These are phyloP conservation scores for Dendrolimus kikuchii DNA, from an alignment of 1,140 invertebrate genomes.

Conservation along the genomic window DNA sequence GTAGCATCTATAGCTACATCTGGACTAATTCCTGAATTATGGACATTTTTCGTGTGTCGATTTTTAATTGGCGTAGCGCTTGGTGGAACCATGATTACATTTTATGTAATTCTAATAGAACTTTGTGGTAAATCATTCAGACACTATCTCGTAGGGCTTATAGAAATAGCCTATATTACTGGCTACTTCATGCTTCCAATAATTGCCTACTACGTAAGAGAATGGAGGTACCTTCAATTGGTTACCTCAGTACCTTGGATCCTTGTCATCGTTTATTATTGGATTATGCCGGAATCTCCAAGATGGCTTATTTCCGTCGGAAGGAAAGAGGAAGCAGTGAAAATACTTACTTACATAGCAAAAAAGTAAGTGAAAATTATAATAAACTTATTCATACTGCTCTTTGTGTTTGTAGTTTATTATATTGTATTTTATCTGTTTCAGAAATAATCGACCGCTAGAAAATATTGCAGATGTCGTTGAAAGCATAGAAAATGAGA, in stretches of 20 bases:
- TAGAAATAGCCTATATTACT: conserved; percentile 37
- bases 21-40: conserved; percentile 74
- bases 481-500: conserved; percentile 24
- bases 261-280: conserved; percentile 39
- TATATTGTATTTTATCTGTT: conserved; percentile 18
- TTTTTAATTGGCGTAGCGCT: conserved; percentile 74
- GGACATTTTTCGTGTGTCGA: conserved; percentile 74
- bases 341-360: conserved; percentile 41
- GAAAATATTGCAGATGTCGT: conserved; percentile 70
- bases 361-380: conserved; percentile 37
- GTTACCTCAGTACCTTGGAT: conserved; percentile 74
- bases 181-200: conserved; percentile 75
- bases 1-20: conserved; percentile 72
- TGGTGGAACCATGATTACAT: conserved; percentile 75
- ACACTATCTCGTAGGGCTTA: conserved; percentile 39
- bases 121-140: conserved; percentile 56
- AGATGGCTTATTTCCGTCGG: conserved; percentile 56
- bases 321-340: conserved; percentile 43
- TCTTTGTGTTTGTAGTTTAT: conserved; percentile 2
- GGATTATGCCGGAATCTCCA: conserved; percentile 56
- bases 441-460: conserved; percentile 67
- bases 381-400: background rate
- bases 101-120: conserved; percentile 71
- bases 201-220: conserved; percentile 76
- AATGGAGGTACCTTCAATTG: conserved; percentile 78